Conservation (phyloP, 2,113 vertebrate genomes). For the Syngnathus floridae region DNA sequence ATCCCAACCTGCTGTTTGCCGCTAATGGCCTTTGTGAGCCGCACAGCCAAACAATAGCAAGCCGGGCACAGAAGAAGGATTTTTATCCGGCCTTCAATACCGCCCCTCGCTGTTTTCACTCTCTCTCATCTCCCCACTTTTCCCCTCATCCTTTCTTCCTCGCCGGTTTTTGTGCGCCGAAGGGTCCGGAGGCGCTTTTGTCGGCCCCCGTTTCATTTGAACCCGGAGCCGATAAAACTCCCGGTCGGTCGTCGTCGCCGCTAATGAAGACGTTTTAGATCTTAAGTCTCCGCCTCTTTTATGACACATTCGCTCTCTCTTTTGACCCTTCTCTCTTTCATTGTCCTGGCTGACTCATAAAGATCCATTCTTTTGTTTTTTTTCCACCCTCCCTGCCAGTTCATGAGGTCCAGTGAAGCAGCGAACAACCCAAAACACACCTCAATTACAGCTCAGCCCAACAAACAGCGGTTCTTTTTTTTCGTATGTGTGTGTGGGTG, state of each 20-base stretch:
- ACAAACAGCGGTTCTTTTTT: constrained; percentile 29
- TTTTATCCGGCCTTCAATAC: constrained; percentile 75
- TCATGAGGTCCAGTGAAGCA: constrained; percentile 58
- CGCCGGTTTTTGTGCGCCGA: constrained; percentile 24
- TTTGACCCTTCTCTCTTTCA: not conserved
- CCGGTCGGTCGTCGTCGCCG: too few species aligned
- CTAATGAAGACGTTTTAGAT: constrained; percentile 25
- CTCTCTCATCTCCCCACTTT: constrained; percentile 27
- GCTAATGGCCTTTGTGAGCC: constrained; percentile 91
- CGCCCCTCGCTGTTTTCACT: constrained; percentile 31
- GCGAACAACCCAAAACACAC: constrained; percentile 59
- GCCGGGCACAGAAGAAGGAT: constrained; percentile 75
- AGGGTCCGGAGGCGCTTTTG: constrained; percentile 72
- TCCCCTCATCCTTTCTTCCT: constrained; percentile 49
- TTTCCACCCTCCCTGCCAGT: constrained; percentile 37
- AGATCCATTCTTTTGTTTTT: constrained; percentile 55
- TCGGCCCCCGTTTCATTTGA: constrained; percentile 68
- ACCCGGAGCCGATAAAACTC: constrained; percentile 51
- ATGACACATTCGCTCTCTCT: constrained; percentile 1
- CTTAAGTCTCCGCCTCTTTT: constrained; percentile 21
- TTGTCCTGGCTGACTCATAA: constrained; percentile 53
- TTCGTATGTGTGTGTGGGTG: constrained; percentile 18
- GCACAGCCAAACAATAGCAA: constrained; percentile 86
- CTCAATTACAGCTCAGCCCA: constrained; percentile 56
- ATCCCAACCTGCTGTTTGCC: constrained; percentile 96